These are phyloP conservation scores for Zophobas morio DNA, from an alignment of 1,140 invertebrate species.

Conservation along the genomic window DNA sequence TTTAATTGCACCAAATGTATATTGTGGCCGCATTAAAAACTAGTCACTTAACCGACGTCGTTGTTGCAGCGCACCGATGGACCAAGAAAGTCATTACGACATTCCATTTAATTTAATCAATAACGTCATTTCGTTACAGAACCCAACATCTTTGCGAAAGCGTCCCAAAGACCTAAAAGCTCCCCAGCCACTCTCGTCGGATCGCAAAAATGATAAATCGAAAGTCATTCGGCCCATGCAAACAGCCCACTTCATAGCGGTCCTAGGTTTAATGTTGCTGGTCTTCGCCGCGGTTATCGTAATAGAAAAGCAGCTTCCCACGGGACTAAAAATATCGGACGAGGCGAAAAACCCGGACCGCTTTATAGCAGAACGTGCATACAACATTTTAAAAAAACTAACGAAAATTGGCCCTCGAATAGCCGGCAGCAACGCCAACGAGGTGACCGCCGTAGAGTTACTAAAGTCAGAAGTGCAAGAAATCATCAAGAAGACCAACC, in stretches of 20 bases:
- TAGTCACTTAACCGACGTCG: too few species aligned
- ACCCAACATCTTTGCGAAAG: conserved; percentile 25
- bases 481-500: conserved; percentile 69
- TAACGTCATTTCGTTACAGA: conserved; percentile 11
- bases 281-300: conserved; percentile 71
- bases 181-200: conserved; percentile 4
- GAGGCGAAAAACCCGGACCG: conserved; percentile 68
- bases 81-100: too few species aligned
- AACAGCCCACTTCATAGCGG: conserved; percentile 69
- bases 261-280: conserved; percentile 69
- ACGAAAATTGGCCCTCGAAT: conserved; percentile 76
- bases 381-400: conserved; percentile 68
- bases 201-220: conserved; percentile 49
- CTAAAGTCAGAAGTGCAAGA: conserved; percentile 61
- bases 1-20: too few species aligned
- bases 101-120: too few species aligned
- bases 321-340: conserved; percentile 67
- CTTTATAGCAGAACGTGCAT: conserved; percentile 78
- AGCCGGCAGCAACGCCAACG: conserved; percentile 78
- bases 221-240: conserved; percentile 58
- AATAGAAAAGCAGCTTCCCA: conserved; percentile 72
- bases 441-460: conserved; percentile 70
- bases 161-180: conserved; percentile 9
- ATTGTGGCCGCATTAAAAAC: too few species aligned
- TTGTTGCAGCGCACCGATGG: too few species aligned